Evolutionary conservation across 2,888 invertebrate genomes (phyloP), one percentile per base, ranked within the genome.

Genomic region (Chrysolina americana): DNA sequence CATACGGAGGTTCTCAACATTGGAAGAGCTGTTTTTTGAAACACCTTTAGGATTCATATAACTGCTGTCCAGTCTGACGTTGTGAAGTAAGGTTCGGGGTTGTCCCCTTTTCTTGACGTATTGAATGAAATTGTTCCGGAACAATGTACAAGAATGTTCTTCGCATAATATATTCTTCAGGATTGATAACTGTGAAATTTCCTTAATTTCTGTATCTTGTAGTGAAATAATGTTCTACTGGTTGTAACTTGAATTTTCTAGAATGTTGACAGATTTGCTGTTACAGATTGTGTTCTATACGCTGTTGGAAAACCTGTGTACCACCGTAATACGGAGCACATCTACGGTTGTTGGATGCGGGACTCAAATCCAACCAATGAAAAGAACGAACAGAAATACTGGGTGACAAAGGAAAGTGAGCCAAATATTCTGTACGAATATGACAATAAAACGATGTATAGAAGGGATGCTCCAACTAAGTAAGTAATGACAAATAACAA

Each of bases 301-400:
- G 96, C 95, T 0, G 95, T 98, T 65, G 98, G 98, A 0, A 98
- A 97, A 84, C 97, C 98, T 0, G 95, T 98, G 0, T 97, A 95
- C 86, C 94, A 96, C 85, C 92, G 95, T 44, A 93, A 91, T 78
- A 94, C 94, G 76, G 94, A 95, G 75, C 92, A 93, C 82, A 88
- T 91, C 19, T 95, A 93, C 83, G 97, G 97, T 1, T 92, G 94
- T 41, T 97, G 98, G 97, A 92, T 97, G 89, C 90, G 93, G 79
- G 98, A 98, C 86, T 91, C 95, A 50, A 90, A 91, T 0, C 85
- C 87, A n/a, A 85, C 86, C 36, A 87, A 85, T 9, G 89, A 90
- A 17, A 83, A 85, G 13, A 87, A 91, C 85, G 91, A 87, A 73
- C 94, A 95, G 65, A 95, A 94, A 83, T 91, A 94, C 44, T 98